phyloP scores from a whole-genome alignment of 2,888 invertebrate genomes.

The Caenorhabditis sp. region DNA sequence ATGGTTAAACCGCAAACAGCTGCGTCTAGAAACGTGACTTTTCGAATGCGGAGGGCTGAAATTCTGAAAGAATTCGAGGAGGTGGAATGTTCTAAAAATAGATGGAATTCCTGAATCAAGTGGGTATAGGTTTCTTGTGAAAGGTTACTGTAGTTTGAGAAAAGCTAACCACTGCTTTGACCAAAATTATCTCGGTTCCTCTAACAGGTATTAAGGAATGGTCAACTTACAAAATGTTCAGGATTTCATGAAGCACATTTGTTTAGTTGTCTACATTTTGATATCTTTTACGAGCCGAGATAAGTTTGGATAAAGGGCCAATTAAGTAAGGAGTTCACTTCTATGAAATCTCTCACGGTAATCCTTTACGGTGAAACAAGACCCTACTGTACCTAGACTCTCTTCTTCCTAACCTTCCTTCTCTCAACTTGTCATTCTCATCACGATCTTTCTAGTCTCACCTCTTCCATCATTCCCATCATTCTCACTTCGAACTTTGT shows the following conservation, averaged over 20 bases:
- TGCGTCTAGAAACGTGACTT: conserved; percentile 51
- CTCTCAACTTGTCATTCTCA: conserved; percentile 31
- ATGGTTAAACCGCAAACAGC: conserved; percentile 34
- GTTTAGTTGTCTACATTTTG: too few relatives aligned
- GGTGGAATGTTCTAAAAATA: conserved; percentile 25
- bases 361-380: background rate
- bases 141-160: too few relatives aligned
- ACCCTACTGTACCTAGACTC: conserved; percentile 19
- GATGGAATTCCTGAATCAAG: background rate
- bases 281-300: too few relatives aligned
- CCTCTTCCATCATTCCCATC: conserved; percentile 19
- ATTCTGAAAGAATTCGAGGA: background rate
- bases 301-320: too few relatives aligned
- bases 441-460: conserved; percentile 12
- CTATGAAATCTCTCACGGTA: too few relatives aligned
- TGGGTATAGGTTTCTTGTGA: background rate
- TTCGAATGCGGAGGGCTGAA: conserved; percentile 13
- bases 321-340: too few relatives aligned
- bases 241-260: too few relatives aligned
- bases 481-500: conserved; percentile 33
- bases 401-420: background rate
- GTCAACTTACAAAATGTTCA: too few relatives aligned
- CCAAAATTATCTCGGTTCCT: too few relatives aligned
- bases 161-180: too few relatives aligned
- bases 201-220: too few relatives aligned